Conservation (phyloP, 2,113 vertebrate genomes). For the Clarias batrachus region DNA sequence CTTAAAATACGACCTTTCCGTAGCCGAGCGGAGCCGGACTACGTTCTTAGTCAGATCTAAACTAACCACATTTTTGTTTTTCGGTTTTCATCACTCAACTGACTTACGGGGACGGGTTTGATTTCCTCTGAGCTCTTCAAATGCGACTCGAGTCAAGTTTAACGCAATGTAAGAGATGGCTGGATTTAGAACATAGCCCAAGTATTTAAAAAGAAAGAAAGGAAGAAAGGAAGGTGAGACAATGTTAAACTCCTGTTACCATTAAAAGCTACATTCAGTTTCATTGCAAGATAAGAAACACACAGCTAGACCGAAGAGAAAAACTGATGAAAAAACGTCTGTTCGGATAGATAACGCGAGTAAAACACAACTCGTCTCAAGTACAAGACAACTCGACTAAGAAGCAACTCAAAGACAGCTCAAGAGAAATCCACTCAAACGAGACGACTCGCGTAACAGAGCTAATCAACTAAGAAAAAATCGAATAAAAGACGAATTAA, state of each 20-base stretch:
- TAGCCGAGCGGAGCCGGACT: neutral
- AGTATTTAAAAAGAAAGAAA: no score
- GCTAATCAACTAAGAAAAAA: neutral
- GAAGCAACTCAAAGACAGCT: neutral
- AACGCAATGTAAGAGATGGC: neutral
- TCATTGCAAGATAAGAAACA: no score
- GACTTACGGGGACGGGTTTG: neutral
- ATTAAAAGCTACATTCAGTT: neutral
- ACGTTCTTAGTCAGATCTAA: no score
- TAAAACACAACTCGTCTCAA: neutral
- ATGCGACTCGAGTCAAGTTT: neutral
- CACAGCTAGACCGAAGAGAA: neutral
- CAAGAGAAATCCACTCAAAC: neutral
- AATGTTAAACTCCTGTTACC: neutral
- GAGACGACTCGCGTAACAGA: neutral
- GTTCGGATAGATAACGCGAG: neutral
- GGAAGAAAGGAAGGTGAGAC: no score
- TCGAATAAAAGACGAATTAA: neutral
- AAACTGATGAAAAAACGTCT: no score
- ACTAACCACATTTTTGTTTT: neutral
- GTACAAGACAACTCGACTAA: neutral
- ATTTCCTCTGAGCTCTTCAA: neutral
- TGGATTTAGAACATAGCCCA: no score
- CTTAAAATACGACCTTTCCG: conserved; percentile 2
- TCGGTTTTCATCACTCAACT: neutral